A percentile compares a stretch with the other conserved stretches of the same genome.
These are phyloP conservation scores for Sphaerophoria rueppellii DNA, from an alignment of 2,888 invertebrate species.

Conservation along the genomic window DNA sequence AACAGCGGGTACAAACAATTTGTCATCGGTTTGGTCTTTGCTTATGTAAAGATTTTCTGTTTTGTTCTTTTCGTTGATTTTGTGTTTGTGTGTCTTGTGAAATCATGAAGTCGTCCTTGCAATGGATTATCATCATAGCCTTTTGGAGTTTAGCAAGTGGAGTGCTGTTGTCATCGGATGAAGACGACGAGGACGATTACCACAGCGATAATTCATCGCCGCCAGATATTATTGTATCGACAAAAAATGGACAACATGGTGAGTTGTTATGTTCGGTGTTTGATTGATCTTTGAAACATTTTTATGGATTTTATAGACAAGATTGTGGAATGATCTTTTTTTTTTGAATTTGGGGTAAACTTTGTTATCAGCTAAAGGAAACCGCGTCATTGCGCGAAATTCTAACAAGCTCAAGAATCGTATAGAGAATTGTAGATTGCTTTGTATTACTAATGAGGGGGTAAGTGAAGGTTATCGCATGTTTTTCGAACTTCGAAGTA, in stretches of 20 bases:
- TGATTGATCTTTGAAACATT: background rate
- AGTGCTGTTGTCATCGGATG: constrained; percentile 41
- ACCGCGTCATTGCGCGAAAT: constrained; percentile 40
- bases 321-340: constrained; percentile 29
- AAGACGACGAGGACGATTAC: constrained; percentile 66
- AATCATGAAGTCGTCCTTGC: constrained; percentile 64
- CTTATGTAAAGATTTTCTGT: constrained; percentile 14
- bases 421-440: background rate
- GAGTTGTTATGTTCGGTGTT: constrained; percentile 20
- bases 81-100: background rate
- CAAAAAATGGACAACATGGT: constrained; percentile 57
- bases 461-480: constrained; percentile 53
- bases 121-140: constrained; percentile 56
- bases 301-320: background rate
- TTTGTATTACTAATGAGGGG: constrained; percentile 46
- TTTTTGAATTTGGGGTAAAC: background rate
- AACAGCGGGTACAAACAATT: background rate
- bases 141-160: constrained; percentile 7
- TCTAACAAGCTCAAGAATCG: background rate
- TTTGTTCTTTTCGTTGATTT: background rate
- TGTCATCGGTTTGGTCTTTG: background rate
- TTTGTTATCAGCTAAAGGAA: constrained; percentile 44
- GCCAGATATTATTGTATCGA: constrained; percentile 54
- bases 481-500: background rate
- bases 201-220: constrained; percentile 70